These are phyloP conservation scores for Myrmecophaga tridactyla DNA, from an alignment of 2,113 vertebrate genomes.

Conservation along the genomic window DNA sequence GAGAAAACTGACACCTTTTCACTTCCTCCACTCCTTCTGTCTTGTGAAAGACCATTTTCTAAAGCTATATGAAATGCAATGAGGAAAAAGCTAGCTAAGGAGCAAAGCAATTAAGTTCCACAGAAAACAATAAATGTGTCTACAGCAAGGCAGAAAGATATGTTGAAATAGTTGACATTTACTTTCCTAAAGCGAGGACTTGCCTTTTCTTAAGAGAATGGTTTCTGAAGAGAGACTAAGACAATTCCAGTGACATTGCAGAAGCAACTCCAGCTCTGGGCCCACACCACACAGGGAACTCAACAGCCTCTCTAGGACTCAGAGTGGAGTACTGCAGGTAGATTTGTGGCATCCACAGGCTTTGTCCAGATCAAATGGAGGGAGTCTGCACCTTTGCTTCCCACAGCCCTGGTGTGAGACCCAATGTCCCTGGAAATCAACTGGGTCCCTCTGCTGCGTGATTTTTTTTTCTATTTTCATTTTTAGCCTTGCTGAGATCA, in stretches of 20 bases:
- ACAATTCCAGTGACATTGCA: neutral
- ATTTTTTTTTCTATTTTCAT: neutral
- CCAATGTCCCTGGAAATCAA: neutral
- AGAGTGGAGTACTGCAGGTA: accelerated
- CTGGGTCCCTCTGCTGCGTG: neutral
- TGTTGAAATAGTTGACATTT: conserved; percentile 57
- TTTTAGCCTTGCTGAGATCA: neutral
- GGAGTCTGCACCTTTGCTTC: neutral
- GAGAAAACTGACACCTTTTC: neutral
- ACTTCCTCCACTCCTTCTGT: neutral
- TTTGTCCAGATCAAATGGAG: neutral
- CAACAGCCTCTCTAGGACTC: neutral
- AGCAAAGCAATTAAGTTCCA: conserved; percentile 59
- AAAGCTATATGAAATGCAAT: neutral
- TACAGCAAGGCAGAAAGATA: conserved; percentile 39
- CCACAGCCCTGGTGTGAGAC: neutral
- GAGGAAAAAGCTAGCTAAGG: conserved; percentile 13
- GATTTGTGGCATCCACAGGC: neutral
- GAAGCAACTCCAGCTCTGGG: neutral
- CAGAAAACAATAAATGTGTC: conserved; percentile 61
- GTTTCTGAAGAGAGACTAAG: conserved; percentile 10
- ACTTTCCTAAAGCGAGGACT: conserved; percentile 47
- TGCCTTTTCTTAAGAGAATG: conserved; percentile 14
- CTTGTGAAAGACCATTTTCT: neutral
- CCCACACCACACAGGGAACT: neutral